Conservation (phyloP, 2,888 invertebrate genomes). For the Diloba caeruleocephala region DNA sequence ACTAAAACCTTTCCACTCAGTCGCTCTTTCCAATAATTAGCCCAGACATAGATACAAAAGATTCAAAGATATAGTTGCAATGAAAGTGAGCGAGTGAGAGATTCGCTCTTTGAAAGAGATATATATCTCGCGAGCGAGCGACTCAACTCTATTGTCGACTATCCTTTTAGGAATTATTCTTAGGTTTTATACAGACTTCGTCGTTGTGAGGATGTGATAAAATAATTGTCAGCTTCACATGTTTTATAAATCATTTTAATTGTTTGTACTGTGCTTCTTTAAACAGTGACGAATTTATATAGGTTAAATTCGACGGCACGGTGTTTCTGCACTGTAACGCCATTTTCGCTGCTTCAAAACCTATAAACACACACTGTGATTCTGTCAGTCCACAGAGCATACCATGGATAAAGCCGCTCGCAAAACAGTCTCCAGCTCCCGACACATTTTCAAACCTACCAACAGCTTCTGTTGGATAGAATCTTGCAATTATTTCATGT, state of each 20-base stretch:
- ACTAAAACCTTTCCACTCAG: too few relatives aligned
- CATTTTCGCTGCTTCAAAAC: constrained; percentile 89
- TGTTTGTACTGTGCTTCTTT: constrained; percentile 27
- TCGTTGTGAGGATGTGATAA: too few relatives aligned
- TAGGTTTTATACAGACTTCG: too few relatives aligned
- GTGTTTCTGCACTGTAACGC: constrained; percentile 90
- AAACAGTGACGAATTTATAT: constrained; percentile 15
- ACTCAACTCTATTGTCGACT: too few relatives aligned
- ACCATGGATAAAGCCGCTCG: constrained; percentile 91
- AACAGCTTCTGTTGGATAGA: constrained; percentile 78
- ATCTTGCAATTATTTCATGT: constrained; percentile 48
- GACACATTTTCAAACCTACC: constrained; percentile 91
- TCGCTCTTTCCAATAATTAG: too few relatives aligned
- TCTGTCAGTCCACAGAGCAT: constrained; percentile 88
- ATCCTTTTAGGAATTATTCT: too few relatives aligned
- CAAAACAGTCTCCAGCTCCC: constrained; percentile 95
- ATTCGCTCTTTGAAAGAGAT: too few relatives aligned
- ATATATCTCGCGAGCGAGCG: too few relatives aligned
- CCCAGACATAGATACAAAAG: too few relatives aligned
- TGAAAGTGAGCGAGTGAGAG: too few relatives aligned
- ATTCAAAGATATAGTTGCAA: too few relatives aligned
- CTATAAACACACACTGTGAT: constrained; percentile 89
- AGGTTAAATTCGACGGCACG: constrained; percentile 82
- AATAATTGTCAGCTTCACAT: too few relatives aligned
- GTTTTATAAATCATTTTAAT: constrained; percentile 23